Conservation (phyloP, 2,797 vertebrate genomes). For the Chloroceryle amazona region DNA sequence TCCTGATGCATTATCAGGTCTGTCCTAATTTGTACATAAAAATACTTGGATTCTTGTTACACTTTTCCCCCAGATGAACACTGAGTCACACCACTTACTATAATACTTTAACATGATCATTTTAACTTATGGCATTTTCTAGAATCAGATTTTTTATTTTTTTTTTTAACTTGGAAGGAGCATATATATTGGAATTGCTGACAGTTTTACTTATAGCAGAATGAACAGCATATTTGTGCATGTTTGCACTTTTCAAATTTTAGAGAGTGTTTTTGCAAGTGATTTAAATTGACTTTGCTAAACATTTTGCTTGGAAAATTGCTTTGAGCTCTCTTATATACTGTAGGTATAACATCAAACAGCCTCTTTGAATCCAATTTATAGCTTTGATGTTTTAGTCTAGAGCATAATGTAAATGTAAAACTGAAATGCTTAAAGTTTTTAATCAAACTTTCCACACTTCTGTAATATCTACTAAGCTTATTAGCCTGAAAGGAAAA, state of each 20-base stretch:
- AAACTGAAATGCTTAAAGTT: slow-evolving; percentile 66
- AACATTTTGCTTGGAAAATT: slow-evolving; percentile 65
- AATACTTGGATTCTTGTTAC: background rate
- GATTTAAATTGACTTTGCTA: slow-evolving; percentile 73
- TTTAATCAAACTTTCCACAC: slow-evolving; percentile 63
- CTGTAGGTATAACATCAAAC: slow-evolving; percentile 72
- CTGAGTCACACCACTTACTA: background rate
- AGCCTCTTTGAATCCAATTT: slow-evolving; percentile 71
- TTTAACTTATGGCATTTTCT: slow-evolving; percentile 24
- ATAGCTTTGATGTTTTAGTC: slow-evolving; percentile 71
- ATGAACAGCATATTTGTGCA: slow-evolving; percentile 36
- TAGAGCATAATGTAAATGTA: slow-evolving; percentile 58
- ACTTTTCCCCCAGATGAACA: background rate
- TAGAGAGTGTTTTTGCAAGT: slow-evolving; percentile 49
- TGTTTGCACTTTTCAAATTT: slow-evolving; percentile 69
- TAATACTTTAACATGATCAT: background rate
- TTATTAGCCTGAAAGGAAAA: slow-evolving; percentile 46
- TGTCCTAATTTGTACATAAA: slow-evolving; percentile 5
- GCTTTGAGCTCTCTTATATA: slow-evolving; percentile 61
- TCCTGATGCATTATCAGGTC: background rate
- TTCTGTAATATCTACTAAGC: background rate
- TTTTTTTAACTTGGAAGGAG: slow-evolving; percentile 10
- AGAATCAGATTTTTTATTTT: background rate
- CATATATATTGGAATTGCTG: slow-evolving; percentile 40
- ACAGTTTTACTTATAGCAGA: slow-evolving; percentile 31